Conservation (phyloP, 2,113 vertebrate genomes). For the Candoia aspera region DNA sequence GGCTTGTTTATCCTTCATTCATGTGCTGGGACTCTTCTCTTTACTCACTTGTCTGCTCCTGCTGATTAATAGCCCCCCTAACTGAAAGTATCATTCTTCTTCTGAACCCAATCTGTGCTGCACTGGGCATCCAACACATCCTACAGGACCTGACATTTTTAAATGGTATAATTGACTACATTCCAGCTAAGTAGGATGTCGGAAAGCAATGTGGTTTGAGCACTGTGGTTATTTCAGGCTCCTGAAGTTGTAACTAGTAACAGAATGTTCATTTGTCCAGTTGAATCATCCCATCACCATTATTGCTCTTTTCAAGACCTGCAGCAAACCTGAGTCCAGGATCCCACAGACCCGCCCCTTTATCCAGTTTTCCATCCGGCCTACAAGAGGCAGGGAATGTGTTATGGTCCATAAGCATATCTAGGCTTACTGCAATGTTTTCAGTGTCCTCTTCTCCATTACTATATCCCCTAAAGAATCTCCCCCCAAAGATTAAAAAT, state of each 20-base stretch:
- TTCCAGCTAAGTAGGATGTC: constrained; percentile 15
- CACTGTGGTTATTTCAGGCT: background rate
- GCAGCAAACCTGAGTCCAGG: background rate
- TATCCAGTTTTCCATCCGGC: background rate
- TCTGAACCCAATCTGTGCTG: background rate
- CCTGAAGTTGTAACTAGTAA: background rate
- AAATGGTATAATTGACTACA: constrained; percentile 11
- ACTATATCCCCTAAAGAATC: no score
- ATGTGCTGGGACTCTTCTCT: constrained; percentile 42
- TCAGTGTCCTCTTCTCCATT: no score
- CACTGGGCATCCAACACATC: constrained; percentile 30
- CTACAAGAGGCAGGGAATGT: background rate
- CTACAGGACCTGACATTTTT: constrained; percentile 29
- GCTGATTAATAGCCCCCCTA: constrained; percentile 43
- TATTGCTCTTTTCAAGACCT: background rate
- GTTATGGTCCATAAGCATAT: background rate
- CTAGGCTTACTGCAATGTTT: background rate
- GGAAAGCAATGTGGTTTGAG: constrained; percentile 2
- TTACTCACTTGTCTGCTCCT: constrained; percentile 45
- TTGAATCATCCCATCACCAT: background rate
- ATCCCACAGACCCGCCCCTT: background rate
- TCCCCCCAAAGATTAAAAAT: no score
- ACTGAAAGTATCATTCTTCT: constrained; percentile 21
- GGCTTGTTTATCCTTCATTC: constrained; percentile 46
- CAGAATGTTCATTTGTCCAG: background rate